Conservation (phyloP, 2,888 invertebrate genomes). For the Sesamia inferens region DNA sequence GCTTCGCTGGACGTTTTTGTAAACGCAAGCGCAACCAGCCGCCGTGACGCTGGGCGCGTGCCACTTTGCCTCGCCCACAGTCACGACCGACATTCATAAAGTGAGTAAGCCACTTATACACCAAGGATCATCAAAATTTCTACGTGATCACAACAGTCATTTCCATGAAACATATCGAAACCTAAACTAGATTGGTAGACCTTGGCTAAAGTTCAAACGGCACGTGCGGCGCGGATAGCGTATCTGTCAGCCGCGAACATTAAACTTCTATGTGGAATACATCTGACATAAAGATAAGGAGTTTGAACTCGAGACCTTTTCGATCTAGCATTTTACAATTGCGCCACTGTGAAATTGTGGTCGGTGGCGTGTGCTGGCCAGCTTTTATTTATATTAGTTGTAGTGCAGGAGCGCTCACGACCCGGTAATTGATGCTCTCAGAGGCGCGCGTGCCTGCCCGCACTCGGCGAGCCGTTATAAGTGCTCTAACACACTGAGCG, state of each 20-base stretch:
- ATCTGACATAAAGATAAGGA: slow-evolving; percentile 84
- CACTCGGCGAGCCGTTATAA: slow-evolving; percentile 74
- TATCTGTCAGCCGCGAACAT: slow-evolving; percentile 73
- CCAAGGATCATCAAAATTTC: slow-evolving; percentile 72
- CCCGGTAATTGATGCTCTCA: slow-evolving; percentile 87
- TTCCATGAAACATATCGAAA: slow-evolving; percentile 42
- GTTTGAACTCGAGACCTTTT: slow-evolving; percentile 86
- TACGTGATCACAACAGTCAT: slow-evolving; percentile 31
- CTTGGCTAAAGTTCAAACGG: slow-evolving; percentile 74
- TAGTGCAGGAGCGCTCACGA: slow-evolving; percentile 89
- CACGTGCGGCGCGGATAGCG: slow-evolving; percentile 74
- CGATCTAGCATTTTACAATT: slow-evolving; percentile 87
- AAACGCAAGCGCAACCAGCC: slow-evolving; percentile 63
- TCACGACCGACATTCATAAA: slow-evolving; percentile 81
- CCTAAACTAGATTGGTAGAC: slow-evolving; percentile 54
- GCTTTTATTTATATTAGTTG: slow-evolving; percentile 87
- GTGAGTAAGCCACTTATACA: slow-evolving; percentile 68
- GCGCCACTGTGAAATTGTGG: slow-evolving; percentile 85
- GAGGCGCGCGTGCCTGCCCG: slow-evolving; percentile 77
- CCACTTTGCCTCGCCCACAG: slow-evolving; percentile 75
- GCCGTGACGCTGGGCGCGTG: slow-evolving; percentile 80
- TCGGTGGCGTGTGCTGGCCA: slow-evolving; percentile 81
- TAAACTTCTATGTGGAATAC: slow-evolving; percentile 77
- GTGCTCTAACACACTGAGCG: slow-evolving; percentile 73
- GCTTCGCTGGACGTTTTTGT: slow-evolving; percentile 77